Evolutionary conservation across 1,140 invertebrate genomes (phyloP).

Genomic region (Drosophila nannoptera): DNA sequence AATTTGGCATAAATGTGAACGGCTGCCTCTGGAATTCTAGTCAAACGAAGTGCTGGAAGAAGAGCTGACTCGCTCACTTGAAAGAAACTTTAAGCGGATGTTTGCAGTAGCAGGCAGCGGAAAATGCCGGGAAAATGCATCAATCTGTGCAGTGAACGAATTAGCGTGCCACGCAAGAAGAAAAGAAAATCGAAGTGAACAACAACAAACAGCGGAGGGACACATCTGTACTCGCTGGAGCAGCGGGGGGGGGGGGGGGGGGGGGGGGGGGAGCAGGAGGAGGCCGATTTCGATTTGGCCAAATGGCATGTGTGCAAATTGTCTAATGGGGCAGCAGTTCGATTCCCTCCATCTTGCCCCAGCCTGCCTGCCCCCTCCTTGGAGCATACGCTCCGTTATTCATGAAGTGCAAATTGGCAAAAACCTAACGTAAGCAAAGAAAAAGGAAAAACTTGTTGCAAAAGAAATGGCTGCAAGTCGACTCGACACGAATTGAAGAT

Average conservation of each 20-base stretch:
- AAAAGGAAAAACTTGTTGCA: constrained; percentile 17
- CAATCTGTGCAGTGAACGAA: constrained; percentile 49
- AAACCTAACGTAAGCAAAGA: constrained; percentile 43
- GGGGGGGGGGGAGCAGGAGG: too few relatives aligned
- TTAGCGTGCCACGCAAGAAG: constrained; percentile 23
- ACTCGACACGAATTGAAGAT: constrained; percentile 15
- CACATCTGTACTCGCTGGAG: constrained; percentile 27
- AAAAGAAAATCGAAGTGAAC: constrained; percentile 2
- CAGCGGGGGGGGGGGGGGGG: too few relatives aligned
- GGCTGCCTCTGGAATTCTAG: constrained; percentile 12
- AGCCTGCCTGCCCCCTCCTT: background rate
- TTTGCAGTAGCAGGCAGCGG: constrained; percentile 29
- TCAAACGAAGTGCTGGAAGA: constrained; percentile 24
- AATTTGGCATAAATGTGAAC: constrained; percentile 31
- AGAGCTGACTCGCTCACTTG: constrained; percentile 21
- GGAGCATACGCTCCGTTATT: constrained; percentile 52
- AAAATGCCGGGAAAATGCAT: constrained; percentile 25
- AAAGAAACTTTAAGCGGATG: constrained; percentile 54
- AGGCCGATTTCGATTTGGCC: constrained; percentile 28
- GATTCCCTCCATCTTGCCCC: background rate
- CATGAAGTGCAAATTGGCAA: constrained; percentile 76
- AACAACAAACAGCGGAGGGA: constrained; percentile 45
- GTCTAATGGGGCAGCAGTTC: constrained; percentile 66
- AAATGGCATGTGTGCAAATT: constrained; percentile 67
- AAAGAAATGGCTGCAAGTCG: constrained; percentile 9